Evolutionary conservation across 2,797 vertebrate species (phyloP).

Genomic region (Tokudaia tokunoshimensis): DNA sequence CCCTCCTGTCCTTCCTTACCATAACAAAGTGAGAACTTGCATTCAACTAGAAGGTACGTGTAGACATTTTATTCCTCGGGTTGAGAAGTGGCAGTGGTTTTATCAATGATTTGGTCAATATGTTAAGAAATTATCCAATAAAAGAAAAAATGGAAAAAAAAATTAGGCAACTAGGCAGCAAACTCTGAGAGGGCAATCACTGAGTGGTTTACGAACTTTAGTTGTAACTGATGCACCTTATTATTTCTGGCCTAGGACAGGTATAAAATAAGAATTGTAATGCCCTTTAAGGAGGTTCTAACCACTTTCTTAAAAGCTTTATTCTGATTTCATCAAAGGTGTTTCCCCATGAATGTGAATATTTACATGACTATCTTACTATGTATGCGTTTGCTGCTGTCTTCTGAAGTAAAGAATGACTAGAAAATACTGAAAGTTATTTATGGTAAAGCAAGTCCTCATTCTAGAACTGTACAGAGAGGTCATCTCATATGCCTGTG

Average conservation of each 20-base stretch:
- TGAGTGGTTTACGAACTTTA: conserved; percentile 22
- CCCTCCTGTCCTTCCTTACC: conserved; percentile 82
- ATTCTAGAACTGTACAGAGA: conserved; percentile 1
- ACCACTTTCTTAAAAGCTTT: conserved; percentile 74
- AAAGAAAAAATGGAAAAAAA: neutral
- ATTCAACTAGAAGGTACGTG: conserved; percentile 72
- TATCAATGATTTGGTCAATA: conserved; percentile 74
- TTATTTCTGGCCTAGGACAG: conserved; percentile 80
- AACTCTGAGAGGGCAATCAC: conserved; percentile 49
- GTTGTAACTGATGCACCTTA: conserved; percentile 37
- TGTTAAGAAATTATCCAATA: neutral
- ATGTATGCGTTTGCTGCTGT: conserved; percentile 58
- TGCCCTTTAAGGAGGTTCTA: conserved; percentile 68
- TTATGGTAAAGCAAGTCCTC: conserved; percentile 58
- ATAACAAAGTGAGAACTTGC: conserved; percentile 46
- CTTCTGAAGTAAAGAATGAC: conserved; percentile 79
- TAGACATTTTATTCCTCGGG: conserved; percentile 77
- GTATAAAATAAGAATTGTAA: conserved; percentile 73
- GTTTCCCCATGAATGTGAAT: conserved; percentile 62
- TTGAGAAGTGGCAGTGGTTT: conserved; percentile 79
- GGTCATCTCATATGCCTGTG: conserved; percentile 57
- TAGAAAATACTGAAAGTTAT: conserved; percentile 65
- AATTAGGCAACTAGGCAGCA: neutral
- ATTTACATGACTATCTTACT: no score
- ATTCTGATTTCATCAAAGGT: conserved; percentile 61